Evolutionary conservation across 2,113 vertebrate species (phyloP).

Genomic region (Opisthocomus hoazin): DNA sequence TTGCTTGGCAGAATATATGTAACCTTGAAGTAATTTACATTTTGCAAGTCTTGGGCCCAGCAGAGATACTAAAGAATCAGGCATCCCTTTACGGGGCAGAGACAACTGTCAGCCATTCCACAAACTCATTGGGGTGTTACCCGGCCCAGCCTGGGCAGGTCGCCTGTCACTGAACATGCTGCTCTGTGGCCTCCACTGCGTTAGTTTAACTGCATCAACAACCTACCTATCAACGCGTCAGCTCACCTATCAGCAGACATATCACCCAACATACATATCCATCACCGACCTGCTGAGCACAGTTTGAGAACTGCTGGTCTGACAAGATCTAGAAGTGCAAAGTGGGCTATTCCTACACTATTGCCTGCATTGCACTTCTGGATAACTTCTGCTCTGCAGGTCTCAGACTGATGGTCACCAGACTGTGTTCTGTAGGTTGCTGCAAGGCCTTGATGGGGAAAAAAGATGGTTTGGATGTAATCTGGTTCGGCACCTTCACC

Average conservation of each 20-base stretch:
- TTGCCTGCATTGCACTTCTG: neutral
- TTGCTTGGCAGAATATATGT: neutral
- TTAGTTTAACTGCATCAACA: neutral
- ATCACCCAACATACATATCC: neutral
- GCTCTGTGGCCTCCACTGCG: neutral
- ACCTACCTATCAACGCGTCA: neutral
- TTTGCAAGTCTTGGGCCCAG: neutral
- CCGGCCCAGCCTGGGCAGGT: neutral
- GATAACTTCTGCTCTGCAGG: neutral
- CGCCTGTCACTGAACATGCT: neutral
- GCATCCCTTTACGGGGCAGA: neutral
- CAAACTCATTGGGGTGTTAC: rapidly evolving
- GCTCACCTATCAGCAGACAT: neutral
- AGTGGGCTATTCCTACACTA: neutral
- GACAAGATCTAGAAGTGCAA: neutral
- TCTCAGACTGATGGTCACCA: neutral
- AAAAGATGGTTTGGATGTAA: neutral
- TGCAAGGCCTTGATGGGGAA: neutral
- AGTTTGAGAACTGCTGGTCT: neutral
- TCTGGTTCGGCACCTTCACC: neutral
- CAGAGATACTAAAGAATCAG: neutral
- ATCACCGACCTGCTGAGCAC: neutral
- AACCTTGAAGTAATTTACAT: neutral
- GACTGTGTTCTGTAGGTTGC: neutral
- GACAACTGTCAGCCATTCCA: neutral